Evolutionary conservation across 2,888 invertebrate genomes (phyloP).

Genomic region (Tenthredo distinguenda): DNA sequence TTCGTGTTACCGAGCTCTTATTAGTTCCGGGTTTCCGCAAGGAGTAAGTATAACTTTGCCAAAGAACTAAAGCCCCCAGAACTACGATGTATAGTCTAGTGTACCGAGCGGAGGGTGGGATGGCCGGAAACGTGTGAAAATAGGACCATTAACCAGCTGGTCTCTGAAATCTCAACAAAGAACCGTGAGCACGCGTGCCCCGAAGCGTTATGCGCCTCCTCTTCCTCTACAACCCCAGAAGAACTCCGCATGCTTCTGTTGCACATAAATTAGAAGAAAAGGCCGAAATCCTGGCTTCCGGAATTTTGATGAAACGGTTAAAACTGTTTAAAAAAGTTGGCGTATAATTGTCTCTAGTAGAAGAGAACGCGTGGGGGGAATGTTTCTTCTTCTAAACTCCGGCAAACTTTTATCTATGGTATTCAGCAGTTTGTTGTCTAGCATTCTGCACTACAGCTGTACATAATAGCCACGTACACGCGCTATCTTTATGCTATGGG

Average conservation of each 20-base stretch:
- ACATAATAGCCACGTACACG: not conserved
- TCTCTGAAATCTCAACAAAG: constrained; percentile 25
- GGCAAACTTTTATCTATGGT: not conserved
- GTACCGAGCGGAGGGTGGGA: too few species aligned
- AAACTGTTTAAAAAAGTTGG: not conserved
- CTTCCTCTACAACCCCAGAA: not conserved
- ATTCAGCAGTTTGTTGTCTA: not conserved
- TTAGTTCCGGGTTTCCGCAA: constrained; percentile 7
- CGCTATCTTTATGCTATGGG: not conserved
- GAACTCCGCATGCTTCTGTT: not conserved
- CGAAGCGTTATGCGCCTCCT: not conserved
- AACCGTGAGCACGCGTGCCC: not conserved
- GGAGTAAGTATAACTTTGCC: constrained; percentile 9
- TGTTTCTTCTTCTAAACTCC: not conserved
- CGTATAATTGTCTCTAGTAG: not conserved
- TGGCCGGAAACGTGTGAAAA: constrained; percentile 20
- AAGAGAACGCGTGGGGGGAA: not conserved
- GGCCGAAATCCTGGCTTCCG: not conserved
- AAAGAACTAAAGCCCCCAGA: not conserved
- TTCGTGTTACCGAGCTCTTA: constrained; percentile 23
- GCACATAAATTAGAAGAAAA: not conserved
- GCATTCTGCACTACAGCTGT: not conserved
- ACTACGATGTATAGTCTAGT: not conserved
- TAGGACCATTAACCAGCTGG: constrained; percentile 30
- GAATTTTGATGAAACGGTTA: not conserved